Conservation (phyloP, 2,888 invertebrate genomes). For the Drepanosiphum platanoidis region DNA sequence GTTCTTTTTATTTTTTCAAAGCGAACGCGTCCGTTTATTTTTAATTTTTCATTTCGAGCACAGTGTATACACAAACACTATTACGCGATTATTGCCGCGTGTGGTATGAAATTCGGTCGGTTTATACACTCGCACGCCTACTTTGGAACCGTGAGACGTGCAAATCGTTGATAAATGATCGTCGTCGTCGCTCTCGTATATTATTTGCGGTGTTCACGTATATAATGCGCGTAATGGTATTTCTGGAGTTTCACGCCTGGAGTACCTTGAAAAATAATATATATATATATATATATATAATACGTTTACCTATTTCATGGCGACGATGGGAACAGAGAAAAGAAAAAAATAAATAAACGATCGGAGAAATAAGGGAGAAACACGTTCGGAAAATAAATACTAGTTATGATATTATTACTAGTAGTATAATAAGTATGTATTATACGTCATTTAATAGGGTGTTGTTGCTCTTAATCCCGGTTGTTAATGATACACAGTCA, state of each 20-base stretch:
- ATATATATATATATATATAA: too few species aligned
- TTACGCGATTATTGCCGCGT: neutral
- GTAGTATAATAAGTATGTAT: neutral
- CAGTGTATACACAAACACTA: neutral
- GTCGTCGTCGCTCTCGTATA: neutral
- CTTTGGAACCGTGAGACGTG: constrained; percentile 31
- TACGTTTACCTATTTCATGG: too few species aligned
- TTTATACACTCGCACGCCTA: constrained; percentile 10
- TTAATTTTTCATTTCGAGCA: too few species aligned
- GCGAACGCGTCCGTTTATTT: too few species aligned
- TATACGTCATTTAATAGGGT: neutral
- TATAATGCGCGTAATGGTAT: constrained; percentile 22
- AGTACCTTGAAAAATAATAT: neutral
- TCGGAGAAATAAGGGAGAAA: constrained; percentile 16
- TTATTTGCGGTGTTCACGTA: neutral
- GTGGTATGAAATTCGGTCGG: neutral
- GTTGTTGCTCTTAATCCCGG: constrained; percentile 22
- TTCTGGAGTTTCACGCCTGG: neutral
- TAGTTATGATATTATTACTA: too few species aligned
- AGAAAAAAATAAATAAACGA: neutral
- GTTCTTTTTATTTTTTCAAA: too few species aligned
- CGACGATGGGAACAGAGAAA: neutral
- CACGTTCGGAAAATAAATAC: constrained; percentile 23
- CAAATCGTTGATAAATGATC: constrained; percentile 51
- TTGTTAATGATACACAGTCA: constrained; percentile 49